Base-by-base conservation (phyloP, 2,888 invertebrate species). In the Drosophila ustulata region DNA sequence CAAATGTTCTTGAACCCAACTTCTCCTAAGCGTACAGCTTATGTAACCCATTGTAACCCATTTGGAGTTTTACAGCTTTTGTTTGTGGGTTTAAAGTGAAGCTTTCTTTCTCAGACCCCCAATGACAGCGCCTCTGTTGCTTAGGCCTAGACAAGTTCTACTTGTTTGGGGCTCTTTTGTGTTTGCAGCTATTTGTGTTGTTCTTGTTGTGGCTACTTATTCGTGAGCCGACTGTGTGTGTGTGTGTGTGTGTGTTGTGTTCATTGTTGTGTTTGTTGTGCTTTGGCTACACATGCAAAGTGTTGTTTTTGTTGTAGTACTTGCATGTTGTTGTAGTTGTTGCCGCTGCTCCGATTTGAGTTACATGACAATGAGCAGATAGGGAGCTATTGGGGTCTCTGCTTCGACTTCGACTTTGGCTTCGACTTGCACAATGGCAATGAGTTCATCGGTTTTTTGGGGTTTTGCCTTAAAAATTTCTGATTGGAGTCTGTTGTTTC, bases 91-190 rank as follows among this genome's bases (percentile, higher is more conserved):
- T 3, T 13, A 7, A 18, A 41, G 13, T 53, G 2, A 6, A 26
- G 34, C 32, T 46, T 56, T 9, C 3, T 34, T 45, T 23, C 3
- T 2, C 5, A 28, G 18, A 7, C 18, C 47, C 81, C 70, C 62
- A n/a, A 58, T 8, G 7, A 34, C 45, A 3, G 23, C 67, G 65
- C 68, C 88, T 13, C 66, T 87, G 85, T 7, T 59, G 32, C 18
- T 71, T 76, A 70, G 82, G 79, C 85, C 82, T 76, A 68, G 82
- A 88, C 88, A 74, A 88, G 85, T 88, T 82, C 82, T 88, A 74
- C 82, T 82, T 85, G 88, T 88, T 85, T 41, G 39, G 13, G 53
- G 53, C 9, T 70, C 65, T 76, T 50, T 69, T 76, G 51, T 66
- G 53, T 57, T 50, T 47, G 34, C 52, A 64, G 61, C 72, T 70